Evolutionary conservation across 2,797 vertebrate genomes (phyloP).

Genomic region (Acropternis orthonyx): DNA sequence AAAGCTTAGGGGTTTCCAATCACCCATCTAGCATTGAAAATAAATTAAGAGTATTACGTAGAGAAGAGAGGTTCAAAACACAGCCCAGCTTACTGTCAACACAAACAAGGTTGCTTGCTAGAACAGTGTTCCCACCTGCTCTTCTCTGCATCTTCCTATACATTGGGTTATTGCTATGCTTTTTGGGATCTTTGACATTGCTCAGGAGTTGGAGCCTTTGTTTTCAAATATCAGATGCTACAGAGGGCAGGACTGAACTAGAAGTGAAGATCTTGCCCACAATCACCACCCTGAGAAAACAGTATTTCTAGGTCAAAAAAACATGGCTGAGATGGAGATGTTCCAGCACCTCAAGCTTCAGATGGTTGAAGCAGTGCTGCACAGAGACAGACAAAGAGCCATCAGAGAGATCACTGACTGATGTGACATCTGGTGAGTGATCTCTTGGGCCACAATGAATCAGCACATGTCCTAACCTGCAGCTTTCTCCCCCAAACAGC

Average conservation of each 20-base stretch:
- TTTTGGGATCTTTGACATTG: not conserved
- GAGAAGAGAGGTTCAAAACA: not conserved
- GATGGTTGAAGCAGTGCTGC: not conserved
- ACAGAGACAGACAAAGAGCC: not conserved
- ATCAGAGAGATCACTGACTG: not conserved
- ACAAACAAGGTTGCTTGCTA: not conserved
- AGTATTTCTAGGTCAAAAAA: not conserved
- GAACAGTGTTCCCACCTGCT: not conserved
- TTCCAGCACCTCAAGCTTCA: not conserved
- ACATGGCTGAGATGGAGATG: not conserved
- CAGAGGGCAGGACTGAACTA: not conserved
- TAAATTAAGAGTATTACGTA: not conserved
- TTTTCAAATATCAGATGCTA: not conserved
- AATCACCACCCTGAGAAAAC: not conserved
- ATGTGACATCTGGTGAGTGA: accelerated
- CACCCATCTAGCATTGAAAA: not conserved
- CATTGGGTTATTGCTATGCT: not conserved
- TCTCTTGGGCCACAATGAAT: accelerated
- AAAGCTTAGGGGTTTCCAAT: not conserved
- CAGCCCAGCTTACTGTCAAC: not conserved
- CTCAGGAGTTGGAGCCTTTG: not conserved
- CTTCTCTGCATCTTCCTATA: not conserved
- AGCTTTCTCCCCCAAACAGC: not conserved
- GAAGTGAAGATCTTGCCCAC: not conserved
- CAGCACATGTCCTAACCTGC: not conserved